phyloP scores from a whole-genome alignment of 2,113 vertebrate genomes.

The Callopanchax toddi region DNA sequence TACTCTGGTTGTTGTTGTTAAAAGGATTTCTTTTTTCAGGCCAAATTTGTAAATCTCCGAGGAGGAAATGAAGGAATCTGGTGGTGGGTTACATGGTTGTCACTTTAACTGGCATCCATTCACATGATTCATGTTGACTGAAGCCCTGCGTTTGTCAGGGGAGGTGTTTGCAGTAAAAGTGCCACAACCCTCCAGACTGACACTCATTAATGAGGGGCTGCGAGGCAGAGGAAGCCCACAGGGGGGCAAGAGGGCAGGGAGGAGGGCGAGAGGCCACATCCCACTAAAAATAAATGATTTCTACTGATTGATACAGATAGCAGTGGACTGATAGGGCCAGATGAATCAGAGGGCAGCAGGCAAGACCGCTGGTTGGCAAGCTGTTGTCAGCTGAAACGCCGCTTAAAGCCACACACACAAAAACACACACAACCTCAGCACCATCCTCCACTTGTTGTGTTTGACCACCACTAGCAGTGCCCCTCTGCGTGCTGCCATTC shows the following conservation, averaged over 20 bases:
- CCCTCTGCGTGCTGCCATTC: conserved; percentile 66
- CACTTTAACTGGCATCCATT: conserved; percentile 66
- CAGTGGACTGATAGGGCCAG: conserved; percentile 75
- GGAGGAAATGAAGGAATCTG: conserved; percentile 39
- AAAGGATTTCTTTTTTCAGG: background rate
- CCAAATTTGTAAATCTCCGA: conserved; percentile 57
- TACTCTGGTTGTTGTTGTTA: no score
- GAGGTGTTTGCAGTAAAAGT: conserved; percentile 83
- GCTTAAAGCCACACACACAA: conserved; percentile 70
- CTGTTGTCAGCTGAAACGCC: conserved; percentile 76
- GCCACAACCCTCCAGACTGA: conserved; percentile 80
- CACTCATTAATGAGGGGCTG: conserved; percentile 82
- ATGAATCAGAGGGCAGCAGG: conserved; percentile 69
- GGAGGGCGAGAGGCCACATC: conserved; percentile 74
- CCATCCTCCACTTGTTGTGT: conserved; percentile 51
- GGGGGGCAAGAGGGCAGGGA: conserved; percentile 65
- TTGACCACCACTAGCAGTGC: conserved; percentile 58
- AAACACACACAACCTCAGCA: conserved; percentile 27
- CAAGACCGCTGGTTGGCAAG: conserved; percentile 78
- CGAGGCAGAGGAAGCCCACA: conserved; percentile 45
- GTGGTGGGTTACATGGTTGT: conserved; percentile 52
- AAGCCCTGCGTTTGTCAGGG: conserved; percentile 82
- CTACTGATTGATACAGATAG: conserved; percentile 83
- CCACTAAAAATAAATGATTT: conserved; percentile 84
- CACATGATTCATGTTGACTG: conserved; percentile 81